Base-by-base conservation (phyloP, 37 sponge, comb jelly and placozoan genomes). In the Geodia barretti region DNA sequence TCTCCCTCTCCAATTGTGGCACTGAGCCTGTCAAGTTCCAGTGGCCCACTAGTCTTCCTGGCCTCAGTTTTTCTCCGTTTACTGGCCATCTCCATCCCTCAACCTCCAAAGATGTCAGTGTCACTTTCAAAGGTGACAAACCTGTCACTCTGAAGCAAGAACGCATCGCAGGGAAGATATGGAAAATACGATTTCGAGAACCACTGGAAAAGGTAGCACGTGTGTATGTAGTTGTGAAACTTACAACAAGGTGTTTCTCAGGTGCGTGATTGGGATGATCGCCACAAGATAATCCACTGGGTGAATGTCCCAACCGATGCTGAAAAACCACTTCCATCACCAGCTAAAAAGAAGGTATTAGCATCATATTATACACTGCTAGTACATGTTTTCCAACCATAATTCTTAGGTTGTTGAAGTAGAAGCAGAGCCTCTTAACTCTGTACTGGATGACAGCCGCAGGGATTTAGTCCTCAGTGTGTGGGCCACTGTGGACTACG, bases 261-360 rank as follows among this genome's bases (percentile, higher is more conserved):
- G 84, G 85, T 97, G 19, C 74, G 85, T 24, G 98, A 98, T 58
- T 98, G 98, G 98, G 98, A 98, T 86, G 96, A 95, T 67, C 72
- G 94, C 20, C 91, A 95, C 94, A 83, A 82, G 68, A 87, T 80
- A 21, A 90, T 95, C 26, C 94, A 77, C 41, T 98, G 96, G 96
- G 88, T 98, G 40, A 89, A 89, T 61, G 78, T 80, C 42, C 74
- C 74, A 5, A 69, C 29, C 69, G 40, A 68, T 73, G 62, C 17
- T 54, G 41, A 2, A 54, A 39, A 59, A 23, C 66, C 73, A 36
- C 71, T 60, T 39, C 61, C 83, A 34, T 63, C 75, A 29, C 84
- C 76, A 61, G 88, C 76, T 25, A 88, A 88, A 83, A 75, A 77
- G 73, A 88, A 88, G 66, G 77, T 77, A 14, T 42, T 42, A 75